Evolutionary conservation across 2,797 vertebrate species (phyloP).

Genomic region (Moxostoma hubbsi): DNA sequence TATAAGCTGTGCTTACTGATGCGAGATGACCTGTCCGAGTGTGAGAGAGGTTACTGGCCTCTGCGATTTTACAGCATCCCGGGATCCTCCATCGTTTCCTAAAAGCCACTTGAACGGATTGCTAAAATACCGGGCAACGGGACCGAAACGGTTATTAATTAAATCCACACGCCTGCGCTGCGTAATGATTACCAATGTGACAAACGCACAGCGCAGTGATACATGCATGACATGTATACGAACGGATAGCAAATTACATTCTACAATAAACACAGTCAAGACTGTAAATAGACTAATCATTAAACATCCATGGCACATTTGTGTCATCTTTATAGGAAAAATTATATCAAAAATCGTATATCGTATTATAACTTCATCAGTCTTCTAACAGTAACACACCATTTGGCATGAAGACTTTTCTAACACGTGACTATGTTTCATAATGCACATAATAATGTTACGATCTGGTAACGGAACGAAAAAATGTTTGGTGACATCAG

Average conservation of each 20-base stretch:
- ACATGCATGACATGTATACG: background rate
- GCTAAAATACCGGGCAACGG: conserved; percentile 72
- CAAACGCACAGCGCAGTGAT: background rate
- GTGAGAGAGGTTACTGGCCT: conserved; percentile 66
- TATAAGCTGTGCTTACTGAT: conserved; percentile 17
- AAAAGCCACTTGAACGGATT: conserved; percentile 78
- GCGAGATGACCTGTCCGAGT: conserved; percentile 63
- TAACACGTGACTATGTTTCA: background rate
- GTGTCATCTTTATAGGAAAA: no score
- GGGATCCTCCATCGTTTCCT: conserved; percentile 76
- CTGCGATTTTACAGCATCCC: conserved; percentile 75
- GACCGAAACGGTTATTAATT: conserved; percentile 68
- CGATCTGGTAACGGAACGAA: background rate
- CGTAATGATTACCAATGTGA: background rate
- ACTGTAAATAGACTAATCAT: background rate
- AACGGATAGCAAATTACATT: background rate
- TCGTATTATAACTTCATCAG: no score
- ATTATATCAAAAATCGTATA: no score
- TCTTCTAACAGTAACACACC: background rate
- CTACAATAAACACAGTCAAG: background rate
- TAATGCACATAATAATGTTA: background rate
- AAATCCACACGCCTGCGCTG: conserved; percentile 59
- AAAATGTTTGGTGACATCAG: background rate
- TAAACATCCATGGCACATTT: no score
- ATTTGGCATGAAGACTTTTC: background rate